phyloP scores from a whole-genome alignment of 2,888 invertebrate genomes.

The Mesochorus sp. region DNA sequence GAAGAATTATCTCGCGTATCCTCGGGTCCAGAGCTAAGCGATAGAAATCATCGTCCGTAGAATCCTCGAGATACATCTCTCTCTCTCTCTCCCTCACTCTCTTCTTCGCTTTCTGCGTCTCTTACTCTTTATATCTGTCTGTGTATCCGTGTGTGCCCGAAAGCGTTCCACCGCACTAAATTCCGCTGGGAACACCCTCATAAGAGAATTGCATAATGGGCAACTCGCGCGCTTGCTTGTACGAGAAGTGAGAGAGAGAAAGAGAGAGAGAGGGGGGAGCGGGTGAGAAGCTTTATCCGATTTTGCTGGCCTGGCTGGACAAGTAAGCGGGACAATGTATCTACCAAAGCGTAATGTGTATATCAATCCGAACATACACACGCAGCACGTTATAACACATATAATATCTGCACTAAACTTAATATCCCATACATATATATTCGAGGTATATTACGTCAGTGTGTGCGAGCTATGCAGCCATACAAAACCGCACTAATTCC shows the following conservation, averaged over 20 bases:
- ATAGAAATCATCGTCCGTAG: conserved; percentile 9
- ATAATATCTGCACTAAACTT: conserved; percentile 56
- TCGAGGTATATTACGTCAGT: no score
- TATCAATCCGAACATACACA: conserved; percentile 53
- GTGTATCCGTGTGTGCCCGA: conserved; percentile 10
- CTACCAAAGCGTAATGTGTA: conserved; percentile 59
- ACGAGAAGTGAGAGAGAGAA: no score
- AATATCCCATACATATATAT: conserved; percentile 61
- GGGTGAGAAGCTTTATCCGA: conserved; percentile 64
- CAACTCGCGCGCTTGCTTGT: no score
- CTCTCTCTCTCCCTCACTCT: conserved; percentile 20
- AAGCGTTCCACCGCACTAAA: conserved; percentile 46
- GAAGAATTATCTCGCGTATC: background rate
- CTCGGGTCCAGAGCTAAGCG: background rate
- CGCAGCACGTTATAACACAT: conserved; percentile 58
- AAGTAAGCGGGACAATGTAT: conserved; percentile 64
- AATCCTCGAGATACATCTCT: conserved; percentile 3
- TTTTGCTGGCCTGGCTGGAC: conserved; percentile 63
- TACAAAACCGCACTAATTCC: conserved; percentile 60
- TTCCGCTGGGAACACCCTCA: conserved; percentile 64
- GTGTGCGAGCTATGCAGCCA: conserved; percentile 12
- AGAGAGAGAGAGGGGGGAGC: conserved; percentile 8
- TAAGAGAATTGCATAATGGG: conserved; percentile 71
- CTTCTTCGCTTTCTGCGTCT: no score
- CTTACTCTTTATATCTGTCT: background rate